phyloP scores from a whole-genome alignment of 2,113 vertebrate species.

The Melospiza melodia region DNA sequence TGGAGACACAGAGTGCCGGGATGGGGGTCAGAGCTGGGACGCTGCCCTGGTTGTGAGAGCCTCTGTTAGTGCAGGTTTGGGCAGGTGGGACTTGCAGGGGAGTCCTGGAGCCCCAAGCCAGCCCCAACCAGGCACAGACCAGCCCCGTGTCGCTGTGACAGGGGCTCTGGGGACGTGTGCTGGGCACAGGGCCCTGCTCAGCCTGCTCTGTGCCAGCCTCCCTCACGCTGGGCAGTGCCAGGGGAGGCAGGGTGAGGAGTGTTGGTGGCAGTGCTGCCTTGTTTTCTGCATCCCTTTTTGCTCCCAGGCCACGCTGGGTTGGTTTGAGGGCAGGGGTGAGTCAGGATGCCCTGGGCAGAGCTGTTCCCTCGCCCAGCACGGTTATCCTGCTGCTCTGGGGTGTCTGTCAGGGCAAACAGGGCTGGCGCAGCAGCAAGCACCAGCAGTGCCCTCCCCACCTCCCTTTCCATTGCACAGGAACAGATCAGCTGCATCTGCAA shows the following conservation, averaged over 20 bases:
- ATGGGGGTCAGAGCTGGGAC: fast-evolving
- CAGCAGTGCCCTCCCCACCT: fast-evolving
- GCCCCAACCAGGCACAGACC: too few species aligned
- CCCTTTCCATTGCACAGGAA: not conserved
- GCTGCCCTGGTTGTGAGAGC: fast-evolving
- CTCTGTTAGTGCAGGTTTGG: not conserved
- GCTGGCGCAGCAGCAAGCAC: not conserved
- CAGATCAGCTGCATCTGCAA: not conserved
- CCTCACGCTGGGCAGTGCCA: fast-evolving
- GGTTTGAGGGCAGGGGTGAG: not conserved
- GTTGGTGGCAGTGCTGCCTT: not conserved
- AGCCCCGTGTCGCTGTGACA: fast-evolving
- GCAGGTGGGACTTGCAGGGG: not conserved
- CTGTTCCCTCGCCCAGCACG: not conserved
- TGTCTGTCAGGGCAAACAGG: not conserved
- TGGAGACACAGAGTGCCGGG: not conserved
- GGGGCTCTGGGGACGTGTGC: fast-evolving
- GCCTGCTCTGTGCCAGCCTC: not conserved
- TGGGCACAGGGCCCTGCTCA: not conserved
- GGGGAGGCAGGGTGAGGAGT: not conserved
- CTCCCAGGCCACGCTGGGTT: not conserved
- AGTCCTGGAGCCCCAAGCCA: not conserved
- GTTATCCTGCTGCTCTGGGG: not conserved
- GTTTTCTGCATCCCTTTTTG: not conserved
- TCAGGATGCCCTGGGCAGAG: not conserved